Base-by-base conservation (phyloP, 2,113 vertebrate species). In the Halichoerus grypus region DNA sequence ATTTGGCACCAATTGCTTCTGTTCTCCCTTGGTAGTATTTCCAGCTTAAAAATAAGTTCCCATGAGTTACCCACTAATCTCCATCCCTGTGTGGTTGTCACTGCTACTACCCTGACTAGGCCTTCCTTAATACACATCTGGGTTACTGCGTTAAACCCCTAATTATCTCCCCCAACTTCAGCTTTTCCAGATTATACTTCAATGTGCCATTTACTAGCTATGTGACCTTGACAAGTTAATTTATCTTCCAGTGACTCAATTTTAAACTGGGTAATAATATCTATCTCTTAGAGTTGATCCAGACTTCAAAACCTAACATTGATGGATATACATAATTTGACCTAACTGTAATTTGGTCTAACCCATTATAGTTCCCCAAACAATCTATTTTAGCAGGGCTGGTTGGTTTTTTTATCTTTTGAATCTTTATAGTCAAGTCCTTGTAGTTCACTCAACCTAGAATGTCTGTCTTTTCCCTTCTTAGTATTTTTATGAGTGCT, bases 231-330 rank as follows among this genome's bases (percentile, higher is more conserved):
- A 33, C 6, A 91, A 83, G 79, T 91, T 71, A 85, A 57, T 89
- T 94, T 94, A 71, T 94, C 89, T 94, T 93, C 18, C 33, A 72
- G 16, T 91, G 36, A 88, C 10, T 79, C 33, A 81, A 22, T 39
- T 91, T 49, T 51, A 46, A 91, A 79, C 57, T 88, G 39, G 36
- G 31, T 72, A 83, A 67, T 67, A 67, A 79, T 49, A 46, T 65
- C 76, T 49, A 51, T 10, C 63, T 88, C 46, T 46, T 57, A 93
- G 28, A 21, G 18, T 83, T 87, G 51, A 69, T 89, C 2, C 11
- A 63, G 53, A 59, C 31, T 79, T 83, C 5, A 49, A 61, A 94
- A 51, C 65, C 42, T 80, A 92, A n/a, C 31, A 80, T 28, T 74
- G 39, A 87, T 72, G 22, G 42, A 46, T 95, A 39, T 49, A 13